phyloP scores from a whole-genome alignment of 1,140 invertebrate genomes.

The Papilio aristodemus region DNA sequence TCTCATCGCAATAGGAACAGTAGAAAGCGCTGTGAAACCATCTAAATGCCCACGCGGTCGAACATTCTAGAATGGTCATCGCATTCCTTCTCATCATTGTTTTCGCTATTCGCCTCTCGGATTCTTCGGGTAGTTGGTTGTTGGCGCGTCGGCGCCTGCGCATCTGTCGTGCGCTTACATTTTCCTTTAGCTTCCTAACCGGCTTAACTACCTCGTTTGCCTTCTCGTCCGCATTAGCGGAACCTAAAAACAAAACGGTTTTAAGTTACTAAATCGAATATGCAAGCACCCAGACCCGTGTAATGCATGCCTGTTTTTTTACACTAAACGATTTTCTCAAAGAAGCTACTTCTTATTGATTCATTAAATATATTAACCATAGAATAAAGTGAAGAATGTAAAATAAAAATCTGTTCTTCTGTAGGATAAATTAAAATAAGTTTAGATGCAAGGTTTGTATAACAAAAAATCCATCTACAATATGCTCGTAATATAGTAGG shows the following conservation, averaged over 20 bases:
- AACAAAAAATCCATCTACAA: too few species aligned
- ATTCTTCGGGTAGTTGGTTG: conserved; percentile 68
- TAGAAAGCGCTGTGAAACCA: conserved; percentile 67
- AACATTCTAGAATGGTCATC: conserved; percentile 63
- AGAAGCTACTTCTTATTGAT: too few species aligned
- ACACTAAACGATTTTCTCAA: neutral
- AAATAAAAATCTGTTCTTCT: too few species aligned
- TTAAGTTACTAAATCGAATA: conserved; percentile 44
- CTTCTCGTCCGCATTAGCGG: conserved; percentile 54
- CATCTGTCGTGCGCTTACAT: conserved; percentile 66
- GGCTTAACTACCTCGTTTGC: conserved; percentile 50
- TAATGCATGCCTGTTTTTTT: neutral
- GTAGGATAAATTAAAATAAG: too few species aligned
- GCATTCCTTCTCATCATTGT: conserved; percentile 73
- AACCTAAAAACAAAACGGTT: conserved; percentile 73
- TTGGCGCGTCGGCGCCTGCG: conserved; percentile 64
- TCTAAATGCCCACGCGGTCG: conserved; percentile 70
- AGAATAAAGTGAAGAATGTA: too few species aligned
- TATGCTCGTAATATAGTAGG: too few species aligned
- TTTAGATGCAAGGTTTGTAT: too few species aligned
- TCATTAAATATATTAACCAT: too few species aligned
- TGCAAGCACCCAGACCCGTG: neutral
- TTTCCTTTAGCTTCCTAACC: conserved; percentile 68
- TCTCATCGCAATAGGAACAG: conserved; percentile 68
- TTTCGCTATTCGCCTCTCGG: conserved; percentile 65